Evolutionary conservation across 2,797 vertebrate species (phyloP).

Genomic region (Oreochromis grahami): DNA sequence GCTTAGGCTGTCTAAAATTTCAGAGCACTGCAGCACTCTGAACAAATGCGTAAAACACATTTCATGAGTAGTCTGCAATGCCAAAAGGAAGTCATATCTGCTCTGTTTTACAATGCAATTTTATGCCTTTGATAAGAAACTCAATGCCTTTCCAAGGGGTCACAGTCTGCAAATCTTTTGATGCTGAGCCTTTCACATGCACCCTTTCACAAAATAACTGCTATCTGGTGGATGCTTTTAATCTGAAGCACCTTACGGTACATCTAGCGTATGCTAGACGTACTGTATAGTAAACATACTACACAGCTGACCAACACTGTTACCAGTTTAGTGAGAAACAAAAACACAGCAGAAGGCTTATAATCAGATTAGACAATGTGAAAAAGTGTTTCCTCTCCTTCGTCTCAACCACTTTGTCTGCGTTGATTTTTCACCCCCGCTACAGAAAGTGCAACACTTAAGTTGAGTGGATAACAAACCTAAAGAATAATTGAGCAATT

Average conservation of each 20-base stretch:
- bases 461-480: background rate
- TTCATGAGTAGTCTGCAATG: background rate
- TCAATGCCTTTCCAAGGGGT: constrained; percentile 34
- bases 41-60: constrained; percentile 7
- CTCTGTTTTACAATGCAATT: constrained; percentile 35
- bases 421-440: background rate
- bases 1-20: background rate
- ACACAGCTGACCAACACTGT: background rate
- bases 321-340: background rate
- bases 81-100: constrained; percentile 40
- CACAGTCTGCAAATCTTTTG: constrained; percentile 29
- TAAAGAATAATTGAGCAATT: constrained; percentile 6
- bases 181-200: constrained; percentile 21
- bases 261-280: background rate
- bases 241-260: background rate
- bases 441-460: background rate
- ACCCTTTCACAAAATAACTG: constrained; percentile 1
- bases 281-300: background rate
- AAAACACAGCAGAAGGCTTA: background rate
- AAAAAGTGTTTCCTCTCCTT: background rate
- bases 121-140: constrained; percentile 53
- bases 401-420: background rate
- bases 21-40: background rate
- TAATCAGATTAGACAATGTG: background rate
- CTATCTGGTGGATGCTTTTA: constrained; percentile 4